A percentile compares a stretch with the other conserved stretches of the same genome.
Evolutionary conservation across 2,113 vertebrate genomes (phyloP).

Genomic region (human): GRCh38 chr21:28939001-28939500

Average conservation of each 20-base stretch:
- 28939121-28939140: not conserved
- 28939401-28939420: not conserved
- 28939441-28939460: not conserved
- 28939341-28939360: not conserved
- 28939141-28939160: not conserved
- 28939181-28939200: not conserved
- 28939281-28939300: too few relatives aligned
- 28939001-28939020: not conserved
- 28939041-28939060: not conserved
- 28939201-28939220: not conserved
- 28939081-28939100: not conserved
- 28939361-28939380: not conserved
- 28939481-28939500: not conserved
- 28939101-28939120: not conserved
- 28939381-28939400: not conserved
- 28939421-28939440: not conserved
- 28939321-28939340: not conserved
- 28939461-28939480: not conserved
- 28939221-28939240: not conserved
- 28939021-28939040: not conserved
- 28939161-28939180: not conserved
- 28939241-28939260: not conserved
- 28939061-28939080: not conserved
- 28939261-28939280: not conserved
- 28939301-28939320: not conserved